A percentile compares a stretch with the other conserved stretches of the same genome.
These are phyloP conservation scores for Dolichopus griseipennis DNA, from an alignment of 2,888 invertebrate genomes.

Conservation along the genomic window DNA sequence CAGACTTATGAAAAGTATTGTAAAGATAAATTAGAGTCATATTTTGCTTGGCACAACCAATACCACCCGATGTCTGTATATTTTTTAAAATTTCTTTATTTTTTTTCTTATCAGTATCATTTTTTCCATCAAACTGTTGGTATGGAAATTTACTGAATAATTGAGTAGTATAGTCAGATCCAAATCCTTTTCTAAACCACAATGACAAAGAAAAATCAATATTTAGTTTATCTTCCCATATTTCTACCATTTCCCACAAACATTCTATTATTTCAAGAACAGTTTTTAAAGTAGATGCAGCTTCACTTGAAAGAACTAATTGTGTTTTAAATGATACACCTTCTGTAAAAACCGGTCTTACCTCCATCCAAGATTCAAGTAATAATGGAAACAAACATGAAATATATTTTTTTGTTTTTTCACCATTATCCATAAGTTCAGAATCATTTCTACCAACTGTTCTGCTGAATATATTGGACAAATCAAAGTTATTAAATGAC, in stretches of 20 bases:
- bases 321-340: constrained; percentile 28
- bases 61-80: constrained; percentile 37
- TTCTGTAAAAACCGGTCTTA: constrained; percentile 47
- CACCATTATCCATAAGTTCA: constrained; percentile 39
- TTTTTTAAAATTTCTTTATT: constrained; percentile 10
- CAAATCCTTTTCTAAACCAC: constrained; percentile 49
- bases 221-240: constrained; percentile 31
- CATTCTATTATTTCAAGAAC: constrained; percentile 54
- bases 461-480: constrained; percentile 45
- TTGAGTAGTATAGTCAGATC: constrained; percentile 48
- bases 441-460: constrained; percentile 32
- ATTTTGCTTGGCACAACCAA: constrained; percentile 48
- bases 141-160: constrained; percentile 45
- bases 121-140: constrained; percentile 30
- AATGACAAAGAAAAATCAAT: constrained; percentile 41
- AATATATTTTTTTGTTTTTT: constrained; percentile 52
- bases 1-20: constrained; percentile 38
- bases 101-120: constrained; percentile 40
- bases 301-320: constrained; percentile 51
- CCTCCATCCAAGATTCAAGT: constrained; percentile 78
- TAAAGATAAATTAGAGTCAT: constrained; percentile 47
- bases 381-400: constrained; percentile 65
- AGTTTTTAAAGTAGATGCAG: constrained; percentile 53
- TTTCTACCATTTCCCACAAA: constrained; percentile 48
- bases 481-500: constrained; percentile 39